Evolutionary conservation across 2,888 invertebrate species (phyloP), one percentile per base, ranked within the genome.

Genomic region (Peribatodes rhomboidaria): DNA sequence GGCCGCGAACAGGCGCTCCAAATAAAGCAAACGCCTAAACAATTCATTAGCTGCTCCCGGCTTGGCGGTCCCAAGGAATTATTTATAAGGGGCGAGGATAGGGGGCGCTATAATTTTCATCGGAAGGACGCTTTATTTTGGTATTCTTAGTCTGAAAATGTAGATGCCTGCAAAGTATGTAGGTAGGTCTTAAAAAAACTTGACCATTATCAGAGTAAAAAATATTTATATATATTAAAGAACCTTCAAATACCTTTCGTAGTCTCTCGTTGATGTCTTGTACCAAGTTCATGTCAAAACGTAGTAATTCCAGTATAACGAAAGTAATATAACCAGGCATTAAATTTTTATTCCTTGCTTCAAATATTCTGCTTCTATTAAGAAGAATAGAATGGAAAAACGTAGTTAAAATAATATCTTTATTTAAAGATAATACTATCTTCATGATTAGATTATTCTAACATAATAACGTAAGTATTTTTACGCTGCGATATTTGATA

Each of bases 11-110:
- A 64, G 68, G 65, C 64, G 61, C 44, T 74, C 67, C 70, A 71
- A 75, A 80, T 81, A 80, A 82, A 79, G 75, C 74, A 73, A 58
- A 65, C 65, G 72, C 73, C 70, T 83, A 76, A 82, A 84, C 79
- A 80, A 83, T 84, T 82, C 78, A 82, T 81, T 80, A 77, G 67
- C 75, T 14, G 16, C 39, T 71, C 73, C 78, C 72, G 66, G 68
- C 60, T 69, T 74, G 73, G 67, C 58, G 73, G 79, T 77, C 73
- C 74, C 70, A 57, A 61, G 54, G 80, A 84, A 86, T 86, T 82
- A 85, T 85, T 84, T 84, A 86, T 79, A 76, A 82, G 80, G 70
- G 67, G 44, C 65, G 67, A 66, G 71, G 64, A 60, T 69, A 31
- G 73, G 73, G 75, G 73, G 58, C 65, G 70, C 63, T 66, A 71